These are phyloP conservation scores for Dasypogon diadema DNA, from an alignment of 2,888 invertebrate genomes.

Conservation along the genomic window DNA sequence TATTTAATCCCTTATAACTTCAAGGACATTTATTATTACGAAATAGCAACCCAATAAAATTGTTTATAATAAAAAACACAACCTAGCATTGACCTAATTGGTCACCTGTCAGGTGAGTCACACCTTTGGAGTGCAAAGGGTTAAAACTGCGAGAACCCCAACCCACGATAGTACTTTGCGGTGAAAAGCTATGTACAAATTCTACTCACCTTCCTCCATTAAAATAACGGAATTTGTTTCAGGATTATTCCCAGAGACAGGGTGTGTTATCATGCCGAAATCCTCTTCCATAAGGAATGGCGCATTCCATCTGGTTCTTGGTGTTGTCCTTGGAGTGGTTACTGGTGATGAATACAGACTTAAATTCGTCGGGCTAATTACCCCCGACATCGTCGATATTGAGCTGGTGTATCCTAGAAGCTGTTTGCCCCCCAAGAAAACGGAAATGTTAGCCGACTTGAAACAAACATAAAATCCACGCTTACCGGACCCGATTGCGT, in stretches of 20 bases:
- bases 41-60: too few relatives aligned
- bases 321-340: constrained; percentile 78
- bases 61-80: too few relatives aligned
- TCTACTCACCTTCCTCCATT: constrained; percentile 82
- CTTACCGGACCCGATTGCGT: constrained; percentile 76
- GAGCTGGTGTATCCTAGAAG: constrained; percentile 94
- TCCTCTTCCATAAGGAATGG: constrained; percentile 94
- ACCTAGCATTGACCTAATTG: too few relatives aligned
- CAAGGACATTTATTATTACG: too few relatives aligned
- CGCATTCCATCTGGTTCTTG: constrained; percentile 85
- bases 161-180: too few relatives aligned
- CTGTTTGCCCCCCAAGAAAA: too few relatives aligned
- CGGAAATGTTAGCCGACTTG: too few relatives aligned
- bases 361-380: constrained; percentile 89
- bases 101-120: too few relatives aligned
- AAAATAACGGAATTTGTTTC: constrained; percentile 79
- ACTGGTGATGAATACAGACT: constrained; percentile 84
- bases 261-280: constrained; percentile 91
- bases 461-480: constrained; percentile 38
- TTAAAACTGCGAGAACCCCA: too few relatives aligned
- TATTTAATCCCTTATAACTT: too few relatives aligned
- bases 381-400: constrained; percentile 82
- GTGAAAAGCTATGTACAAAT: too few relatives aligned
- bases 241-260: constrained; percentile 72
- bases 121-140: too few relatives aligned